Conservation (phyloP, 2,888 invertebrate genomes). For the Argyresthia goedartella region DNA sequence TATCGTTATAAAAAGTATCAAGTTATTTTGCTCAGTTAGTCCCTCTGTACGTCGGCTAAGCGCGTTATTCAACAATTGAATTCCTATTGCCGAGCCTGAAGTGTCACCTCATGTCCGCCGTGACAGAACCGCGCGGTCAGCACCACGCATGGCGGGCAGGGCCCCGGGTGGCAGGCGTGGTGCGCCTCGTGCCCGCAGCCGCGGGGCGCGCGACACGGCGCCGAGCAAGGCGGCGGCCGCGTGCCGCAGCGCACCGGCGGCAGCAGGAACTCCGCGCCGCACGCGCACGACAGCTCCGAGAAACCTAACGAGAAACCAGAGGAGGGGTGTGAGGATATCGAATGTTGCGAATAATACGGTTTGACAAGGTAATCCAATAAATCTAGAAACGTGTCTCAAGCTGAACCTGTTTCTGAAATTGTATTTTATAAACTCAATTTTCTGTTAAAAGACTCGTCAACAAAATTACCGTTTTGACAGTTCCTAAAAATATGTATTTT, state of each 20-base stretch:
- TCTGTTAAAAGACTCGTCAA: too few relatives aligned
- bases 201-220: conserved; percentile 88
- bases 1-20: too few relatives aligned
- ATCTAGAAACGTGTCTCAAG: too few relatives aligned
- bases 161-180: conserved; percentile 79
- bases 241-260: conserved; percentile 96
- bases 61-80: too few relatives aligned
- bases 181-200: conserved; percentile 80
- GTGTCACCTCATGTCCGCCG: conserved; percentile 80
- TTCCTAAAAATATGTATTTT: too few relatives aligned
- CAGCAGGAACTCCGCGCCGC: conserved; percentile 86
- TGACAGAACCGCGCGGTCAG: conserved; percentile 85
- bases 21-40: too few relatives aligned
- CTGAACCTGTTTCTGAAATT: too few relatives aligned
- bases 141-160: conserved; percentile 88
- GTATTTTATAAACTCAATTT: too few relatives aligned
- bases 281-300: conserved; percentile 92
- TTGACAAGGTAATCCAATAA: neutral
- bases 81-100: too few relatives aligned
- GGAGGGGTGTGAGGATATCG: too few relatives aligned
- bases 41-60: too few relatives aligned
- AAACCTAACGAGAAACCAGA: conserved; percentile 68
- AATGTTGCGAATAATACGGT: neutral
- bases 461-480: too few relatives aligned
- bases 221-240: conserved; percentile 87